phyloP scores from a whole-genome alignment of 2,888 invertebrate species.

The Caenorhabditis sinica region DNA sequence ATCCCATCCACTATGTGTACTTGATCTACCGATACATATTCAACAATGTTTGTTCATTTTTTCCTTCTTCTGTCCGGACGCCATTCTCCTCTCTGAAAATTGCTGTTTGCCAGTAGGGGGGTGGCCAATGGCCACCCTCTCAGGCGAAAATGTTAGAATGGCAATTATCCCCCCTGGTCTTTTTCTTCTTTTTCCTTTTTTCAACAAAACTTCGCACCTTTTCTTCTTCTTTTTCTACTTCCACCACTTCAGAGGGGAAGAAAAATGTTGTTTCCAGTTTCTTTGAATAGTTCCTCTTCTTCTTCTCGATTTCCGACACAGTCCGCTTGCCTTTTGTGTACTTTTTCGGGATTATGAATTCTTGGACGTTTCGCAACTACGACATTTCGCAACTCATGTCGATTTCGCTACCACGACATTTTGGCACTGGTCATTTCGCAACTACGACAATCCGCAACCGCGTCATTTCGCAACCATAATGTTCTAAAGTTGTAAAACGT shows the following conservation, averaged over 20 bases:
- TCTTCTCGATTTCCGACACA: neutral
- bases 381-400: too few species aligned
- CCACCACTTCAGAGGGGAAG: slow-evolving; percentile 27
- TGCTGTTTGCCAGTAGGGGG: neutral
- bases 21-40: slow-evolving; percentile 15
- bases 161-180: slow-evolving; percentile 41
- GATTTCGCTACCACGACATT: too few species aligned
- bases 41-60: neutral
- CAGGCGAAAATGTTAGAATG: slow-evolving; percentile 22
- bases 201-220: slow-evolving; percentile 23
- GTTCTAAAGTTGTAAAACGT: too few species aligned
- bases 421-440: too few species aligned
- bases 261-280: slow-evolving; percentile 35
- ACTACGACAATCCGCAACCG: too few species aligned
- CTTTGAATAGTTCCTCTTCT: neutral
- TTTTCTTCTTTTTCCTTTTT: slow-evolving; percentile 9
- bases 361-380: too few species aligned
- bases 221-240: slow-evolving; percentile 5
- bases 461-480: too few species aligned
- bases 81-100: slow-evolving; percentile 20
- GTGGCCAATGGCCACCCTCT: slow-evolving; percentile 6
- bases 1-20: neutral
- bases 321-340: neutral
- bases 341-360: too few species aligned
- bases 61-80: neutral